A percentile compares a stretch with the other conserved stretches of the same genome.
These are phyloP conservation scores for Erythrolamprus reginae DNA, from an alignment of 2,113 vertebrate genomes.

Conservation along the genomic window DNA sequence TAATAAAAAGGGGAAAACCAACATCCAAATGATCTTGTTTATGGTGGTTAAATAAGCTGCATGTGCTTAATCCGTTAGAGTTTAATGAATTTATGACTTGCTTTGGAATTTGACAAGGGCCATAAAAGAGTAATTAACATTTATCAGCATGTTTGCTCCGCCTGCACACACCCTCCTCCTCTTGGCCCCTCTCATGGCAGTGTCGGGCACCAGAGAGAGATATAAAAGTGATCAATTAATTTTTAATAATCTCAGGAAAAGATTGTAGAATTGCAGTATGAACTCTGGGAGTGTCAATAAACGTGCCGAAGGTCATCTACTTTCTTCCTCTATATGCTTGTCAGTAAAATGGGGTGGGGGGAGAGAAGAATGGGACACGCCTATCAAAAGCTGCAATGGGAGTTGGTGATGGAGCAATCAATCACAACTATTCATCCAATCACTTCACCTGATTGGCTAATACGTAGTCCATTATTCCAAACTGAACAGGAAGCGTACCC, in stretches of 20 bases:
- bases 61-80: conserved; percentile 76
- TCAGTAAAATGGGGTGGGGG: neutral
- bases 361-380: neutral
- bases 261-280: conserved; percentile 63
- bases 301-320: conserved; percentile 56
- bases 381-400: neutral
- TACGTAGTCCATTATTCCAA: neutral
- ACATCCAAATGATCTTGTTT: conserved; percentile 83
- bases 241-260: conserved; percentile 67
- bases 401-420: neutral
- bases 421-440: neutral
- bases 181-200: conserved; percentile 51
- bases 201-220: conserved; percentile 58
- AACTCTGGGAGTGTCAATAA: conserved; percentile 63
- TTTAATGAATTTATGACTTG: conserved; percentile 82
- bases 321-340: conserved; percentile 10
- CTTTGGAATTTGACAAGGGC: conserved; percentile 82
- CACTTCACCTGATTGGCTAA: neutral
- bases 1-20: conserved; percentile 79
- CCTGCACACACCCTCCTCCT: conserved; percentile 51
- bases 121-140: conserved; percentile 77
- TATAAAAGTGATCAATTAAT: conserved; percentile 71
- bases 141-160: conserved; percentile 69
- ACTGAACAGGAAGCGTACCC: neutral
- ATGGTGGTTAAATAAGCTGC: conserved; percentile 80